Conservation (phyloP, 2,888 invertebrate species). For the Drosophila robusta region DNA sequence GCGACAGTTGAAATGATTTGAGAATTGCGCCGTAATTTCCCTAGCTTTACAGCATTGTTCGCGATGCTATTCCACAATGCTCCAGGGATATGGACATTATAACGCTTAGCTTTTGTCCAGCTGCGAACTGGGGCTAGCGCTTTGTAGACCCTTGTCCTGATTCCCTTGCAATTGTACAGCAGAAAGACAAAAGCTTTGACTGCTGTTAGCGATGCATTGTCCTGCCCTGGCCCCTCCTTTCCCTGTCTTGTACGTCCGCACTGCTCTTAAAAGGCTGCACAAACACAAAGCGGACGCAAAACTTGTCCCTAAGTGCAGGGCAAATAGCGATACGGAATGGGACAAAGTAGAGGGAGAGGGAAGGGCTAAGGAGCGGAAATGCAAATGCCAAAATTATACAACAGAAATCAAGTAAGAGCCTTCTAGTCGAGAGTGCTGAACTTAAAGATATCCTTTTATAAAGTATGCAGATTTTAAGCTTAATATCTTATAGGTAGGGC, state of each 20-base stretch:
- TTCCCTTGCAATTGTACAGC: constrained; percentile 21
- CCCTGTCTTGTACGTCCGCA: neutral
- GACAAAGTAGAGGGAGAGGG: constrained; percentile 1
- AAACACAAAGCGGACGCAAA: constrained; percentile 49
- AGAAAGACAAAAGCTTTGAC: constrained; percentile 29
- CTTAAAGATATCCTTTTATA: neutral
- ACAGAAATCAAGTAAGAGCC: constrained; percentile 26
- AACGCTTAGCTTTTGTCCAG: constrained; percentile 7
- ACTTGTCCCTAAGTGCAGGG: constrained; percentile 52
- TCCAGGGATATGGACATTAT: constrained; percentile 1
- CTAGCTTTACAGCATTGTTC: neutral
- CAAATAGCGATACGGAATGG: constrained; percentile 39
- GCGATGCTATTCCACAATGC: no score
- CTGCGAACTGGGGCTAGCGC: neutral
- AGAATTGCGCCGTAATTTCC: constrained; percentile 14
- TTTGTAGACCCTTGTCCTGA: constrained; percentile 29
- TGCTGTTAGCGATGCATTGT: constrained; percentile 36
- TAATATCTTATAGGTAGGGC: no score
- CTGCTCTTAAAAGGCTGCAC: constrained; percentile 30
- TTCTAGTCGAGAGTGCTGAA: neutral
- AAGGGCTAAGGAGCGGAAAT: constrained; percentile 18
- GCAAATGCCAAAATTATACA: constrained; percentile 60
- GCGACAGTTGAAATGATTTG: neutral
- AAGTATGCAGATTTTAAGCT: no score
- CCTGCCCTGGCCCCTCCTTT: constrained; percentile 5